Base-by-base conservation (phyloP, 2,888 invertebrate genomes). In the Macrophya annulata region DNA sequence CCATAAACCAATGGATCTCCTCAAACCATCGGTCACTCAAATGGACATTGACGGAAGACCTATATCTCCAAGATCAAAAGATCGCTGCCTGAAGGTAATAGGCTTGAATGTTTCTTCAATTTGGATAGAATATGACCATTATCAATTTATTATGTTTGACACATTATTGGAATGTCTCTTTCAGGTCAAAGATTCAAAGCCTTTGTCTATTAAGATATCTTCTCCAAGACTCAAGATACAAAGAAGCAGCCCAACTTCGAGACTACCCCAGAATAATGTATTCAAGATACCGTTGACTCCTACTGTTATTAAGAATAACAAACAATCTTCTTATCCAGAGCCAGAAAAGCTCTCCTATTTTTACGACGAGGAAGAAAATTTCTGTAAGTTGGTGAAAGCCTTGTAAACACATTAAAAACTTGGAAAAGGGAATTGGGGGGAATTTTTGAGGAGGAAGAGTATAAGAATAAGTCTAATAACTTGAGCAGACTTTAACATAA, bases 201-300 rank as follows among this genome's bases (percentile, higher is more conserved):
- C 65, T 25, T 8, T 83, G 10, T 68, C 81, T 25, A 43, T 62
- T 10, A 81, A 62, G 43, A 81, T n/a, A 21, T 81, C 79, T 40
- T 59, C 59, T 9, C 43, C 81, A 43, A 62, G 62, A 62, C 25
- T 62, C 5, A 81, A 62, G 37, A 62, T 43, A 10, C 81, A 40
- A 8, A 40, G n/a, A 45, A 62, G 45, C 68, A 82, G 68, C 37
- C 68, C 83, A 12, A 48, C 6, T 12, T 9, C 45, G 10, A 87
- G 86, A 77, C 76, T 71, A 37, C 85, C 45, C 1, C 86, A 88
- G 48, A 86, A 89, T 48, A 43, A 31, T 74, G 15, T 87, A 25
- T 91, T 91, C 25, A 88, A 87, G 43, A 89, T 87, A 85, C 91
- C 91, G 68, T 82, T 84, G 21, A 85, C 85, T n/a, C 86, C 87